Evolutionary conservation across 2,888 invertebrate species (phyloP), one percentile per base, ranked within the genome.

Genomic region (Stictocephala bisonia): DNA sequence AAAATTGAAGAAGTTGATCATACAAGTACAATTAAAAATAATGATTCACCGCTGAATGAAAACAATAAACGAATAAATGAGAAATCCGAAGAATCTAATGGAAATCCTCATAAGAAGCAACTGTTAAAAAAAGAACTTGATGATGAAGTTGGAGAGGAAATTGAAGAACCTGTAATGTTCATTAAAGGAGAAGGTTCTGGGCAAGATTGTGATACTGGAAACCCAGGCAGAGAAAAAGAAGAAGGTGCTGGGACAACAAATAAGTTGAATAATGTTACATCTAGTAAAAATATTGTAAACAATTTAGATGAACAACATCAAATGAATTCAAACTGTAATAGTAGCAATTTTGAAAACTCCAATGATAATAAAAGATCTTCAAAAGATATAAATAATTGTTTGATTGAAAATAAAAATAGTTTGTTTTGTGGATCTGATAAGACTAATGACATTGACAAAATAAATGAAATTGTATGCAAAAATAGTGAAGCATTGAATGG

Each of bases 131-230:
- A 35, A 13, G 27, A 53, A 48, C 11, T 40, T n/a, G 69, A 60
- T 24, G 60, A 50, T 35, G 74, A 74, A 68, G 81, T 92, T 64
- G 89, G 92, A 26, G 93, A 93, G 80, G 88, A 87, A 78, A 90
- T 94, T 70, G 90, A 90, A 80, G 95, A 94, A 84, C 88, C 90
- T 0, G 85, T 91, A 0, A 86, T 91, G 85, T 89, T 87, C 82
- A 86, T 94, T 81, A 87, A 86, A 78, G 93, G 93, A 0, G 89
- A 89, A 80, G 95, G 94, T 44, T 87, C 84, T 78, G 95, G 94
- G 3, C 85, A 83, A 20, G 91, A 91, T 27, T 93, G 92, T 82
- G 86, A 90, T 73, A 91, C 92, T 3, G 94, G 93, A 0, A 94
- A 93, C 84, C 88, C 86, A 3, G 82, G 81, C 2, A 82, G 83